Base-by-base conservation (phyloP, 2,113 vertebrate species). In the Climacteris rufus region DNA sequence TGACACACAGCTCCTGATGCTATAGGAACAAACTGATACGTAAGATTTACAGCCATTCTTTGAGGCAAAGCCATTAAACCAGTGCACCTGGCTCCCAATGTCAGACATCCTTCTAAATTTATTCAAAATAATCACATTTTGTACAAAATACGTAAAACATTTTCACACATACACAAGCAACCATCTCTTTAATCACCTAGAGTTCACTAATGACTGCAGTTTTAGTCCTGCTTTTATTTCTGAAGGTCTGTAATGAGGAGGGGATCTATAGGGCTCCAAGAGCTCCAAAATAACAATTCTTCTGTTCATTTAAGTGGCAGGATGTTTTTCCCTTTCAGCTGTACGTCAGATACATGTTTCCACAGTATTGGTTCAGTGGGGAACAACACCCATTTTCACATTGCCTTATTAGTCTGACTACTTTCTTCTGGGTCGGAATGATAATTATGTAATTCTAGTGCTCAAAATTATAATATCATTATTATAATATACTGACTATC, bases 1-100 rank as follows among this genome's bases (percentile, higher is more conserved):
- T 79, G 45, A 63, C 27, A 13, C 1, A 3, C 10, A 79, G 66
- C 28, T 93, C 56, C 27, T 77, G 54, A 49, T 35, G n/a, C 24
- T 59, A 19, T 4, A 82, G 44, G 22, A 91, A 57, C 49, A 50
- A 89, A 84, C 10, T 4, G 7, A 47, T 42, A 63, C 0, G 0
- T 33, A 42, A 82, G 57, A 75, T 52, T 60, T 75, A 83, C 56
- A 84, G 60, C 28, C 56, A 59, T 8, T 70, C 39, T 59, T 63
- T 81, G 10, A 83, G 35, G 37, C 18, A 84, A 25, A 94, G 33
- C 0, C 1, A 40, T 57, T 22, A 66, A 85, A 30, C 15, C 72
- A 50, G 12, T 35, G 47, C 42, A 59, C 56, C 23, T 71, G 52
- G 42, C 28, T 89, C 33, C 39, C 0, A 4, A 24, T 4, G 37